A percentile compares a stretch with the other conserved stretches of the same genome.
Conservation (phyloP, 2,797 vertebrate species). For the Anomalospiza imberbis region DNA sequence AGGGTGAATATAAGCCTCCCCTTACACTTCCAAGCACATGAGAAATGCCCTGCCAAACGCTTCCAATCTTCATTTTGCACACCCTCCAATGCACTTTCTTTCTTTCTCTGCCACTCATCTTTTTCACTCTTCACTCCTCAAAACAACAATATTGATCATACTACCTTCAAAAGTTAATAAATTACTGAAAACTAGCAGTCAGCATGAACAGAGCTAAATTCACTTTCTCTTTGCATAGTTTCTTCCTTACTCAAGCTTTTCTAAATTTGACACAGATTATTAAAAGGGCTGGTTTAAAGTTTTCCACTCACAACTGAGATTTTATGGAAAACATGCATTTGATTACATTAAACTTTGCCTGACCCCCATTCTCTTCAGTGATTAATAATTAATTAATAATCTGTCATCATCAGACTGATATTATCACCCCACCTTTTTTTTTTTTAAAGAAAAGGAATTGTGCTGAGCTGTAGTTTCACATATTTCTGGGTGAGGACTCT, state of each 20-base stretch:
- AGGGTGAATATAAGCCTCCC: rapidly evolving
- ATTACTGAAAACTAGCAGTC: background rate
- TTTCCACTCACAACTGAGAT: background rate
- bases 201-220: background rate
- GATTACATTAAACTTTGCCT: background rate
- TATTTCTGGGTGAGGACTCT: background rate
- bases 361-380: background rate
- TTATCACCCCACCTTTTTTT: background rate
- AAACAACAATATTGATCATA: background rate
- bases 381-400: background rate
- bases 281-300: background rate
- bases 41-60: background rate
- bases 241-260: background rate
- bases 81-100: background rate
- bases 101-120: background rate
- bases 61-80: background rate
- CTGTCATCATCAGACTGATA: background rate
- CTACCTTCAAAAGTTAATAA: background rate
- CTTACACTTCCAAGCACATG: background rate
- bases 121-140: background rate
- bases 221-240: background rate
- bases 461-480: background rate
- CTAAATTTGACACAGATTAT: background rate
- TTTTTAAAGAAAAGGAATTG: background rate
- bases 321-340: background rate